Conservation (phyloP, 2,797 vertebrate species). For the Salarias fasciatus region DNA sequence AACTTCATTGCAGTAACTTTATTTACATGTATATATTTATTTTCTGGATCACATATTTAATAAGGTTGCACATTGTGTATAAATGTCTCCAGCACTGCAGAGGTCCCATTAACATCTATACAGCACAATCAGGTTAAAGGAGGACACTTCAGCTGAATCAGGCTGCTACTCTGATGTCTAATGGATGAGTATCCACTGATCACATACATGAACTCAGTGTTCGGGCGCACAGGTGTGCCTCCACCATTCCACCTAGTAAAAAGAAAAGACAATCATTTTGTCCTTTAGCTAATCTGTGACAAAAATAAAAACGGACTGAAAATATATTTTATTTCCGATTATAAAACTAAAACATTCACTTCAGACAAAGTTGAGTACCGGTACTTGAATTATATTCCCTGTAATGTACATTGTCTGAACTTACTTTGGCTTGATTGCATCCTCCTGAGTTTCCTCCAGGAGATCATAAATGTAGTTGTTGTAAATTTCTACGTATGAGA, state of each 20-base stretch:
- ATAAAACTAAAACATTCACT: neutral
- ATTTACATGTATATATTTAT: no score
- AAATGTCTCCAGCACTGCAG: conserved; percentile 43
- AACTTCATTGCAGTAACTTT: no score
- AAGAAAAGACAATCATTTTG: conserved; percentile 80
- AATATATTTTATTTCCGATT: no score
- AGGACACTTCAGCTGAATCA: conserved; percentile 13
- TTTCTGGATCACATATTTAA: no score
- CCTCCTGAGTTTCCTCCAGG: conserved; percentile 88
- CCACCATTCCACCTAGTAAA: conserved; percentile 94
- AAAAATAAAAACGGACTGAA: neutral
- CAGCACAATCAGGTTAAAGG: conserved; percentile 1
- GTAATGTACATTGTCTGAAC: conserved; percentile 48
- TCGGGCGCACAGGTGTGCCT: conserved; percentile 91
- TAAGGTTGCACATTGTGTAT: no score
- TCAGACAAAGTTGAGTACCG: neutral
- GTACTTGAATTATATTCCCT: conserved; percentile 9
- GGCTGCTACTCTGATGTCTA: conserved; percentile 44
- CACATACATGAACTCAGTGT: conserved; percentile 96
- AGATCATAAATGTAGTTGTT: conserved; percentile 99
- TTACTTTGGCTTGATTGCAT: conserved; percentile 94
- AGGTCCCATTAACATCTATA: conserved; percentile 6
- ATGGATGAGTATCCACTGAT: conserved; percentile 55
- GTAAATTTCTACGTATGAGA: conserved; percentile 98
- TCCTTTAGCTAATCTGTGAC: conserved; percentile 47